Evolutionary conservation across 2,113 vertebrate species (phyloP), one percentile per base, ranked within the genome.

Genomic region (Microcebus ravelobensis): DNA sequence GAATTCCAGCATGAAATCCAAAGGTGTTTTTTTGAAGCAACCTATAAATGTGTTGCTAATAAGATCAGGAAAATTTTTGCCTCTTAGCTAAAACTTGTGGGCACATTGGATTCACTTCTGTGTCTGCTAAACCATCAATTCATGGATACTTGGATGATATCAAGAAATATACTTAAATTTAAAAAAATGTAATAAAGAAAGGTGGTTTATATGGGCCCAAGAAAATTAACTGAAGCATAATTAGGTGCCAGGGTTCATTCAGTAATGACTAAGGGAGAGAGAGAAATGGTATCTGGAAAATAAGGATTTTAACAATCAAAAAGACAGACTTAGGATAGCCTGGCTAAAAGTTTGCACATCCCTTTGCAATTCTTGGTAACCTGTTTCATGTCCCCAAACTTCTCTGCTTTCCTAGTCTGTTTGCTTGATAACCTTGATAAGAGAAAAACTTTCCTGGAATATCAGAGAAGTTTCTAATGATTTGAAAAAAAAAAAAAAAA

Each of bases 401-500:
- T 42, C 3, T 50, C 67, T 59, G 31, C 65, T 68, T 93, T 39
- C 5, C 17, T 86, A 27, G 52, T 79, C 36, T 61, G 20, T 92
- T 73, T 92, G 29, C 13, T 92, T 90, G 29, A 18, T 84, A 63
- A 63, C 6, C 12, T 77, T 83, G 34, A 84, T 59, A 88, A 85
- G 17, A 59, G 17, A 90, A 82, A 6, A 6, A 4, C 4, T 65
- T 94, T 96, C 42, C 50, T 63, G 74, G 31, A 61, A 91, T 34
- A 84, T 42, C 17, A 67, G 52, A 82, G 91, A 65, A 55, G 10
- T 77, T 96, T 83, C 39, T 82, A 65, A 31, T 71, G 20, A 65
- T 95, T 81, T 70, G 13, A 68, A 93, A 77, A 84, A n/a, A 5
- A 93, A 84, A n/a, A 5, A 93, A 50, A 84, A n/a, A 5, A 93